Base-by-base conservation (phyloP, 1,140 invertebrate species). In the Listronotus oregonensis region DNA sequence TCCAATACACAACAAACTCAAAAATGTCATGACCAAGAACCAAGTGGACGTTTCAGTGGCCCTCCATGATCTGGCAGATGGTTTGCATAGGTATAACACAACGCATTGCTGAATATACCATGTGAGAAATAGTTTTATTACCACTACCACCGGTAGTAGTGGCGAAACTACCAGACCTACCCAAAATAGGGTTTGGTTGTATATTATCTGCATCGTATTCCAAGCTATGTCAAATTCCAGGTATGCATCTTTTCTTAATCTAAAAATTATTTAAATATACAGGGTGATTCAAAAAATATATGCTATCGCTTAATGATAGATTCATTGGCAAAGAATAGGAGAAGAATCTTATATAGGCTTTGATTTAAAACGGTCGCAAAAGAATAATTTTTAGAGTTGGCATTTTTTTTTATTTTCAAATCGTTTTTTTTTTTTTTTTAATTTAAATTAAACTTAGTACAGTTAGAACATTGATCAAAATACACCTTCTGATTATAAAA, bases 151-250 rank as follows among this genome's bases (percentile, higher is more conserved):
- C 3, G 85, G 82, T 57, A 90, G 78, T 7, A 87, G 71, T 7
- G 90, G 90, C 40, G 85, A 85, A 77, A 89, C 89, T 68, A 87
- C 84, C 54, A 89, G 80, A 11, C 87, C 89, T 14, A 89, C 82
- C 89, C 88, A 91, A 67, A 90, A 84, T 50, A 91, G 75, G 6
- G 84, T 85, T 74, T 92, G 89, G 76, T 89, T 90, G 80, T 91
- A 91, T 62, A 92, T 87, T 14, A 92, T 78, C 61, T 89, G 86
- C 12, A 91, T 79, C 0, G 89, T 90, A 75, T 89, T 88, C 68
- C 84, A 83, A 31, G 87, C 86, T 42, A 91, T 87, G 75, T 90
- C 84, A 80, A 92, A 93, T 73, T 89, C 86, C 12, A 65, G 15
- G 27, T 63, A 27, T 18, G 15, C 15, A n/a, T 37, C 17, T 61